Evolutionary conservation across 2,113 vertebrate species (phyloP).

Genomic region (Bucco capensis): DNA sequence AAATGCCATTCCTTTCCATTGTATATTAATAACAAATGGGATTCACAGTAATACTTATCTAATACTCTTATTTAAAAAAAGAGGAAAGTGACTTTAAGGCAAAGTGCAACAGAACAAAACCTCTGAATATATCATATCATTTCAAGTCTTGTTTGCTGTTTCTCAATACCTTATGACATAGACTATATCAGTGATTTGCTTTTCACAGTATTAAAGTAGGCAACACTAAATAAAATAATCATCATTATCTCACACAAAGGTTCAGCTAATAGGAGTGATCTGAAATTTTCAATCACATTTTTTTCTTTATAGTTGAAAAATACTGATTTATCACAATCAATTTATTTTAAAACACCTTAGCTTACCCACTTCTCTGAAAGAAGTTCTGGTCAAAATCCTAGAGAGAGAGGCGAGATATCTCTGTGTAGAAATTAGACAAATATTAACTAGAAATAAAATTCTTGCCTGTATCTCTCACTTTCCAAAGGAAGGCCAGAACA

Average conservation of each 20-base stretch:
- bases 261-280: not conserved
- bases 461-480: not conserved
- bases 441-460: not conserved
- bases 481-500: not conserved
- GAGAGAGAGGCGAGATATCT: not conserved
- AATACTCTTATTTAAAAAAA: not conserved
- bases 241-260: not conserved
- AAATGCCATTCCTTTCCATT: not conserved
- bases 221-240: not conserved
- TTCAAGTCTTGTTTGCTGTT: constrained; percentile 3
- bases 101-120: not conserved
- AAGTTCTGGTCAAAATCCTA: not conserved
- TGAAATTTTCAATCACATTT: not conserved
- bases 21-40: not conserved
- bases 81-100: not conserved
- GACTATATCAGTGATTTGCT: not conserved
- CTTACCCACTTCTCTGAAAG: not conserved
- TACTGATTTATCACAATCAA: not conserved
- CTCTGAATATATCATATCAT: not conserved
- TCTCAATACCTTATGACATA: not conserved
- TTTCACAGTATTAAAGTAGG: not conserved
- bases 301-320: not conserved
- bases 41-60: not conserved
- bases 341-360: not conserved
- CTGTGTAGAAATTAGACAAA: not conserved